Base-by-base conservation (phyloP, 2,797 vertebrate genomes). In the Mormyrus hasselquistii region DNA sequence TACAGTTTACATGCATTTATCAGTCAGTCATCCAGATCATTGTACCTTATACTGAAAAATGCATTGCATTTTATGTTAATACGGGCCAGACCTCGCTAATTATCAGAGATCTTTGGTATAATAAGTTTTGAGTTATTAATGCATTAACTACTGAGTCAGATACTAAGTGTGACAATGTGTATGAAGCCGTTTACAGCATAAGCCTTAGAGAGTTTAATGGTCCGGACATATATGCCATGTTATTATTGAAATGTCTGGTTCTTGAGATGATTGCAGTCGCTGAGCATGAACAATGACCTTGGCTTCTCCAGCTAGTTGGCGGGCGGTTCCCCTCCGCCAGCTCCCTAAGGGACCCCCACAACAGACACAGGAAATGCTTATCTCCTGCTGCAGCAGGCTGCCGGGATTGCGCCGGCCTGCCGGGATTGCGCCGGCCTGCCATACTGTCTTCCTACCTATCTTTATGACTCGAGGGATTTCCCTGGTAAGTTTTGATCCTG, bases 381-480 rank as follows among this genome's bases (percentile, higher is more conserved):
- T 86, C 83, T 85, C 55, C 41, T 9, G 47, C 38, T 62, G 52
- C 62, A 76, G 57, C 59, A 14, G n/a, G 49, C 29, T 25, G 88
- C 22, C 8, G 14, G n/a, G 22, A 52, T 76, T 49, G 59, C 8
- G n/a, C 4, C n/a, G 29, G 49, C 49, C 62, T 47, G 50, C 16
- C 25, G 14, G n/a, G 22, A 52, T 76, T 49, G 59, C 8, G n/a
- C 4, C n/a, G 29, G 49, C 49, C 62, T 47, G 50, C 16, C 25
- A 76, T 47, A 55, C 12, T 9, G 44, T n/a, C 49, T 84, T 25
- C 83, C 19, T 7, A 73, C 59, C 88, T 22, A 22, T 84, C 53
- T 89, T 62, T 89, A 89, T 84, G 25, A 79, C 16, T 88, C 41
- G 83, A 50, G 88, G 57, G 49, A 88, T 55, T 84, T 84, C 25